Base-by-base conservation (phyloP, 2,797 vertebrate genomes). In the Sphenopsis melanotis region DNA sequence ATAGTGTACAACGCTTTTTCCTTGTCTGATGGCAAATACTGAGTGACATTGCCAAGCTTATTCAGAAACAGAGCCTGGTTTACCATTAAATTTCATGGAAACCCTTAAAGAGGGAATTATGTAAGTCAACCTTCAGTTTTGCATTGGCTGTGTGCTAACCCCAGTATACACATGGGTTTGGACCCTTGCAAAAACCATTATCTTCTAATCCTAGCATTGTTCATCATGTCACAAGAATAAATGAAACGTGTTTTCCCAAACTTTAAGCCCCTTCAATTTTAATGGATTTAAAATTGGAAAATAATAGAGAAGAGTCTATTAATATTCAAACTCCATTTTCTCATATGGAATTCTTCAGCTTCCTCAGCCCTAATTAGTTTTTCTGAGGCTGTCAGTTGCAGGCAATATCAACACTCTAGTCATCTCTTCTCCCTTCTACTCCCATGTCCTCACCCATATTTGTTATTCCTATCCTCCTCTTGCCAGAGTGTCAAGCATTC, bases 251-350 rank as follows among this genome's bases (percentile, higher is more conserved):
- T 85, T 91, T 94, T 89, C 52, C 49, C 59, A 83, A 90, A 95
- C 29, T 82, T 89, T 68, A 89, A 68, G 36, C 21, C 59, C 42
- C 50, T 92, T 89, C 77, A 82, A 65, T 81, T 85, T 70, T 66
- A 89, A 82, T 63, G 46, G 60, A 75, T 87, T 92, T 94, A 82
- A 92, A 95, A 88, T 32, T 53, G 60, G 32, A 87, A 83, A 79
- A 85, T 83, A 93, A 90, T 34, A 21, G 65, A 55, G 20, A 29
- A 76, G 34, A 89, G 15, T 7, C 13, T 72, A 81, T 96, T 96
- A 94, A 96, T 96, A 95, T 92, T 90, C 90, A 71, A 82, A 52
- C 29, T 68, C 39, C 36, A 57, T 92, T 90, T 92, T 78, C 71
- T 92, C 80, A 56, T 87, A 83, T 29, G 61, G 80, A 93, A 94